Evolutionary conservation across 1,140 invertebrate species (phyloP), one percentile per base, ranked within the genome.

Genomic region (Odontomachus brunneus): DNA sequence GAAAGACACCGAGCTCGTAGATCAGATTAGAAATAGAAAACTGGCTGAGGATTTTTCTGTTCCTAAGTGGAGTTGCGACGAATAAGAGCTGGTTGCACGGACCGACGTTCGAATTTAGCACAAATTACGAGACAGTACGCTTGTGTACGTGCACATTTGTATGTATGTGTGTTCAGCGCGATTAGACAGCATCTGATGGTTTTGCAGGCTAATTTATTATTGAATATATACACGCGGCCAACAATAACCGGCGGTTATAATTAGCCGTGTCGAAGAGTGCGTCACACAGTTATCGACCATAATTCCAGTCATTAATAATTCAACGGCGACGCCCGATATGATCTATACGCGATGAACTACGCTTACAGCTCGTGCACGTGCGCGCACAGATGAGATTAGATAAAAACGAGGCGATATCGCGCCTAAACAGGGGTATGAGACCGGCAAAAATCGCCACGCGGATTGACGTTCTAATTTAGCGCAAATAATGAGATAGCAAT

Each of bases 221-320:
- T 51, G 65, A 29, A 29, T 44, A 44, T 11, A 11, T 44, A 44
- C 38, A n/a, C 38, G 38, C 38, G 38, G 9, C 48, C 75, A 80
- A 80, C 65, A 80, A 80, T 80, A 71, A n/a, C 51, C 44, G n/a
- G 9, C 33, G 48, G 33, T 78, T 38, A 26, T 80, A 80, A 80
- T 80, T 80, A 80, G 65, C 44, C 33, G 51, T 44, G 38, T 80
- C 53, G 51, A 80, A 57, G 22, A 22, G 65, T 14, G 14, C 5
- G 17, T 3, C 15, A 49, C 15, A 49, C 38, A 63, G 60, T 69
- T 63, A 69, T 69, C 26, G 65, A 29, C 24, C 53, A 48, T 80
- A 71, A 69, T 57, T 80, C 33, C n/a, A 78, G 51, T 44, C 51
- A 80, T 80, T 71, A 71, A 80, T 80, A 71, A 80, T 80, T 80